Percentiles rank a stretch among this genome's conserved stretches.
Evolutionary conservation across 2,797 vertebrate genomes (phyloP).

Genomic region (Botia kubotai): DNA sequence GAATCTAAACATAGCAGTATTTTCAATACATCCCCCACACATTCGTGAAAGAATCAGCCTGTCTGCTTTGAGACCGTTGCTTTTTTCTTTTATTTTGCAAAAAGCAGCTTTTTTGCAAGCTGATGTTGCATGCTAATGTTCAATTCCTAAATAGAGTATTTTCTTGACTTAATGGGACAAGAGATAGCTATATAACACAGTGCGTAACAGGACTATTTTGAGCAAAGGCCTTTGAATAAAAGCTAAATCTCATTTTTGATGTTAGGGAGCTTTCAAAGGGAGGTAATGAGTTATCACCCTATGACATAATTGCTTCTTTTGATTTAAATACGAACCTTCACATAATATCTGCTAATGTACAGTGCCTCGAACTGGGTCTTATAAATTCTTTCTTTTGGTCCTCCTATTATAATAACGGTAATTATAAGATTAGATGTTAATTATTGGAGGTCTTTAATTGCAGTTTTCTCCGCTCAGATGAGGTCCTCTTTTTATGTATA

Average conservation of each 20-base stretch:
- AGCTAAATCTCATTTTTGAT: conserved; percentile 72
- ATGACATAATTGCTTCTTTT: conserved; percentile 82
- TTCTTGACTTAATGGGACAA: conserved; percentile 74
- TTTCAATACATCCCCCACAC: conserved; percentile 20
- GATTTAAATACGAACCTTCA: conserved; percentile 80
- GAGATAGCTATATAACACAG: conserved; percentile 72
- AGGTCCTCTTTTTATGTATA: conserved; percentile 64
- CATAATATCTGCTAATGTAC: conserved; percentile 78
- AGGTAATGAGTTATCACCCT: conserved; percentile 77
- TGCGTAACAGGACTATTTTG: conserved; percentile 71
- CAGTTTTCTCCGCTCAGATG: conserved; percentile 63
- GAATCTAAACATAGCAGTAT: conserved; percentile 36
- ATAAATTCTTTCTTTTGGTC: conserved; percentile 77
- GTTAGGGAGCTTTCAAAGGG: conserved; percentile 72
- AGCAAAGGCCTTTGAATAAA: conserved; percentile 62
- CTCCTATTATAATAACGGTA: conserved; percentile 78
- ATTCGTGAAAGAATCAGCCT: conserved; percentile 1
- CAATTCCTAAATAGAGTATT: conserved; percentile 59
- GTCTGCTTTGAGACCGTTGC: conserved; percentile 13
- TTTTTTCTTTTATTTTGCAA: background rate
- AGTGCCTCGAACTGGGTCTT: conserved; percentile 72
- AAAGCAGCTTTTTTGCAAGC: no score
- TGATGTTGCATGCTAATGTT: background rate
- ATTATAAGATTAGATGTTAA: conserved; percentile 83
- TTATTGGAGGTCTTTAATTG: conserved; percentile 77